Percentiles rank a stretch among this genome's conserved stretches.
phyloP scores from a whole-genome alignment of 1,140 invertebrate species.

The Bombus turneri region DNA sequence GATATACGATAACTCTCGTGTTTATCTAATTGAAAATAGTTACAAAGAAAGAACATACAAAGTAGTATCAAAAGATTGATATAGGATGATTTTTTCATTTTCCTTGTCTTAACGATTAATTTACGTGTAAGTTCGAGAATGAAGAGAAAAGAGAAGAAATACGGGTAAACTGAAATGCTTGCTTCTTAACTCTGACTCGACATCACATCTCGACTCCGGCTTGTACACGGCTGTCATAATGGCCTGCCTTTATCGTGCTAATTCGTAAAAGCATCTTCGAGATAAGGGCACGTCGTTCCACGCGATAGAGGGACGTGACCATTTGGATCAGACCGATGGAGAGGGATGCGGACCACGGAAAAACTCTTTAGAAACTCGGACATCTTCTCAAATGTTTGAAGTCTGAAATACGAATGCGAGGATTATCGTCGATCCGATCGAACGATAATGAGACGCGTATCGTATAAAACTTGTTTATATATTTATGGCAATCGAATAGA shows the following conservation, averaged over 20 bases:
- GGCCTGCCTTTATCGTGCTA: slow-evolving; percentile 10
- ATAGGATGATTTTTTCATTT: neutral
- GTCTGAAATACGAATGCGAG: neutral
- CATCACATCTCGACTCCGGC: neutral
- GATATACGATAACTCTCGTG: neutral
- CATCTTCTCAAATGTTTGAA: neutral
- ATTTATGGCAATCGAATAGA: too few relatives aligned
- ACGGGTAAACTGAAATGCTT: neutral
- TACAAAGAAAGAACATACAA: too few relatives aligned
- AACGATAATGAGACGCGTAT: neutral
- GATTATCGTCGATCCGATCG: neutral
- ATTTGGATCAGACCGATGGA: neutral
- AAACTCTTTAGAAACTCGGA: neutral
- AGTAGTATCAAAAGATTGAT: too few relatives aligned
- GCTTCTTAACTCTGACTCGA: neutral
- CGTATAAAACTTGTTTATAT: neutral
- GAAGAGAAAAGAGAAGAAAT: neutral
- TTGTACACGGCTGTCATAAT: slow-evolving; percentile 9
- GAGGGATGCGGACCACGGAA: neutral
- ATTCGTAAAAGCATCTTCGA: slow-evolving; percentile 23
- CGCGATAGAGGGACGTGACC: neutral
- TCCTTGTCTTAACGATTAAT: neutral
- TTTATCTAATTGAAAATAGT: too few relatives aligned
- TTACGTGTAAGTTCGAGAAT: neutral
- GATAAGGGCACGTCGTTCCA: slow-evolving; percentile 24